phyloP scores from a whole-genome alignment of 37 sponge, comb jelly and placozoan species.

The Halichondria panicea region DNA sequence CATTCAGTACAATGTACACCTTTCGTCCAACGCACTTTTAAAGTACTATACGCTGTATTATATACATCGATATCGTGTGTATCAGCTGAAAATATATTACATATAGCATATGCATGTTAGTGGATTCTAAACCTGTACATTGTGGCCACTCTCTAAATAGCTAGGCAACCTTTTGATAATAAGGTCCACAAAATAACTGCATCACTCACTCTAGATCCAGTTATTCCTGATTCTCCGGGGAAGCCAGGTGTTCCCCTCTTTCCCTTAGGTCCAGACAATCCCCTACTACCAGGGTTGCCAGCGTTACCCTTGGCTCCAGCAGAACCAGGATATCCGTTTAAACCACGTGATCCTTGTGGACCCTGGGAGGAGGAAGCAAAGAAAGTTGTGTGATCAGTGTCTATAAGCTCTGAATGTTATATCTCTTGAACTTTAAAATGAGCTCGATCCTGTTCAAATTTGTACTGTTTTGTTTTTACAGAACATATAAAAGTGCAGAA shows the following conservation, averaged over 20 bases:
- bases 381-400: not conserved
- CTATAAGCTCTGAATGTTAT: not conserved
- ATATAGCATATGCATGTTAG: no score
- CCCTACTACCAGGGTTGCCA: slow-evolving; percentile 51
- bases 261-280: slow-evolving; percentile 39
- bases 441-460: no score
- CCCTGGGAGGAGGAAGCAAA: slow-evolving; percentile 50
- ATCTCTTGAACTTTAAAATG: not conserved
- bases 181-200: not conserved
- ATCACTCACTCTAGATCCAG: slow-evolving; percentile 33
- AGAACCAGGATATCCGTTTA: slow-evolving; percentile 69
- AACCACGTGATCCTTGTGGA: slow-evolving; percentile 69
- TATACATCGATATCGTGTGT: no score
- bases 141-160: no score
- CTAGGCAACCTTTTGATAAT: not conserved
- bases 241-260: slow-evolving; percentile 33
- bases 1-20: not conserved
- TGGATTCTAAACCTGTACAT: no score
- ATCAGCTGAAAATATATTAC: no score
- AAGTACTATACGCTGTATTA: not conserved
- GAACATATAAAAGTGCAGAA: no score
- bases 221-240: slow-evolving; percentile 45
- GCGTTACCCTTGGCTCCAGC: slow-evolving; percentile 56
- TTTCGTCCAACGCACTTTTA: not conserved
- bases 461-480: no score